A percentile compares a stretch with the other conserved stretches of the same genome.
Evolutionary conservation across 2,113 vertebrate species (phyloP).

Genomic region (Nyctereutes procyonoides): DNA sequence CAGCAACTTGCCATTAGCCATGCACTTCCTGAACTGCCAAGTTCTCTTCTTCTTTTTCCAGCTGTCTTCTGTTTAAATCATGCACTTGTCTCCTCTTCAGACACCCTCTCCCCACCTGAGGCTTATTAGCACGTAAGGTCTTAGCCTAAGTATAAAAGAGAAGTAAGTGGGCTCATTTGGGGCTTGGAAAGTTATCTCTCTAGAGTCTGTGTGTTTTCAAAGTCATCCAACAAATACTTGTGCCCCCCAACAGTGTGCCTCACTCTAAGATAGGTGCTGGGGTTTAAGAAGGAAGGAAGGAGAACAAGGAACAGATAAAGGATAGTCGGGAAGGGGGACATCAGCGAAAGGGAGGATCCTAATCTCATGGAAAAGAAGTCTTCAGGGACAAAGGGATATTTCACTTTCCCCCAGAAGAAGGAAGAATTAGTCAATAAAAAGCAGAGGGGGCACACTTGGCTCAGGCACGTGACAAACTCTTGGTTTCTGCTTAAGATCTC

Average conservation of each 20-base stretch:
- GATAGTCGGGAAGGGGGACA: accelerated
- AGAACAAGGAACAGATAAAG: not conserved
- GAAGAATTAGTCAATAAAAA: not conserved
- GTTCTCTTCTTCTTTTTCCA: not conserved
- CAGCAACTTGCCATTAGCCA: not conserved
- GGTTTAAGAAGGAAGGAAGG: not conserved
- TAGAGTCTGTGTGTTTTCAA: not conserved
- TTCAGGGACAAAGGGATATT: not conserved
- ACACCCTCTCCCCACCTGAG: not conserved
- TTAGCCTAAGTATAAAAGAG: not conserved
- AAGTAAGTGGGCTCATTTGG: not conserved
- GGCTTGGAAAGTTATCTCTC: not conserved
- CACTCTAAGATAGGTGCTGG: not conserved
- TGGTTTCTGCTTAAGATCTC: not conserved
- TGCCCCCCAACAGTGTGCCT: not conserved
- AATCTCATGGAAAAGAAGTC: not conserved
- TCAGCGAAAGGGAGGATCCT: not conserved
- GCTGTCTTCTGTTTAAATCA: not conserved
- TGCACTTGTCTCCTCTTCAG: not conserved
- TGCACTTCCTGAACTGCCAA: accelerated
- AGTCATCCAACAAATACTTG: not conserved
- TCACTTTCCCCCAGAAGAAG: not conserved
- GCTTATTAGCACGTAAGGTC: not conserved
- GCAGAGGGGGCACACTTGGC: not conserved
- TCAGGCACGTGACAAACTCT: not conserved